Evolutionary conservation across 2,888 invertebrate genomes (phyloP).

Genomic region (Cantharis rufa): DNA sequence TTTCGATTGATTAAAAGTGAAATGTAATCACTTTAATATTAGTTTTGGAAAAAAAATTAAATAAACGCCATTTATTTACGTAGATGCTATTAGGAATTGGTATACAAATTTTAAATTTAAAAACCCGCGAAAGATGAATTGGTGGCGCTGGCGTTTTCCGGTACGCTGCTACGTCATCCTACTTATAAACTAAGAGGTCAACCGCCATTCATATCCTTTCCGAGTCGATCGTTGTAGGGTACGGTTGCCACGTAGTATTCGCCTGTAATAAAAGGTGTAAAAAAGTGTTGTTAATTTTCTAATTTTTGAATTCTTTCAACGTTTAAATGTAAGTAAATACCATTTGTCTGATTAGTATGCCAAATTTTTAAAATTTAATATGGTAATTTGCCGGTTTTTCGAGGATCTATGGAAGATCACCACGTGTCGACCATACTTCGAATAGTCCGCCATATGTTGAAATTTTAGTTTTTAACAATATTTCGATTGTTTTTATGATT

Average conservation of each 20-base stretch:
- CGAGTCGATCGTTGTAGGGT: slow-evolving; percentile 52
- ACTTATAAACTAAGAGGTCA: slow-evolving; percentile 33
- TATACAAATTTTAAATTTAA: background rate
- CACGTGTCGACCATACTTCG: slow-evolving; percentile 26
- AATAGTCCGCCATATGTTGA: slow-evolving; percentile 31
- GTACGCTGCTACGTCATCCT: slow-evolving; percentile 30
- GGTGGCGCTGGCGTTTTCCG: slow-evolving; percentile 17
- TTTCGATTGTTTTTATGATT: background rate
- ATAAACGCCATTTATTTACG: background rate
- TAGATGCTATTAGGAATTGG: background rate
- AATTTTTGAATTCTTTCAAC: slow-evolving; percentile 47
- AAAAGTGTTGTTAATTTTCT: slow-evolving; percentile 42
- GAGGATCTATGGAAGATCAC: slow-evolving; percentile 14
- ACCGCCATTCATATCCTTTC: slow-evolving; percentile 49
- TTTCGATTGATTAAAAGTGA: background rate
- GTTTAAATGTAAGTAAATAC: slow-evolving; percentile 40
- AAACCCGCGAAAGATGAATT: background rate
- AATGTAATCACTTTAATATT: background rate
- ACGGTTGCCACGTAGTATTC: slow-evolving; percentile 51
- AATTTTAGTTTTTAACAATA: slow-evolving; percentile 5
- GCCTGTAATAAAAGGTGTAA: slow-evolving; percentile 27
- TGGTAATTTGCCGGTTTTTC: slow-evolving; percentile 7
- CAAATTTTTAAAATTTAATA: background rate
- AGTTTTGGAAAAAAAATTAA: background rate
- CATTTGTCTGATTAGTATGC: slow-evolving; percentile 18